phyloP scores from a whole-genome alignment of 2,113 vertebrate species.

The Pongo abelii region DNA sequence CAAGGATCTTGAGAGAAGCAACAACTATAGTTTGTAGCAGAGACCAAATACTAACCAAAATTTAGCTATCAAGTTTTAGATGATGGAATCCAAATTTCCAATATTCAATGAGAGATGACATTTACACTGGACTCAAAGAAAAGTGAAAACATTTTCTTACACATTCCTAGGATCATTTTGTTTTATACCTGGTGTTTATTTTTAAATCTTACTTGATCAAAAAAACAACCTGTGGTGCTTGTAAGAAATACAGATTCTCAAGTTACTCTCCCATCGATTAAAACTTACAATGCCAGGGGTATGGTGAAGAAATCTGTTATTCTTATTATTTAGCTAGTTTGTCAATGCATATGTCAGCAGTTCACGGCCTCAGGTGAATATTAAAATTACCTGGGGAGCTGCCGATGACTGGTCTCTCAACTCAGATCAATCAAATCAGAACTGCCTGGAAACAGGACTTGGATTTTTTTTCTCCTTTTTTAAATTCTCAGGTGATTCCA shows the following conservation, averaged over 20 bases:
- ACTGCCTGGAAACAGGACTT: not conserved
- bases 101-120: not conserved
- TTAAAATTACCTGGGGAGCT: not conserved
- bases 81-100: not conserved
- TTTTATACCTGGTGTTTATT: not conserved
- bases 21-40: not conserved
- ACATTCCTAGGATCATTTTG: not conserved
- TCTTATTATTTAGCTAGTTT: not conserved
- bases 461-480: not conserved
- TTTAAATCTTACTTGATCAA: constrained; percentile 2
- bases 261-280: not conserved
- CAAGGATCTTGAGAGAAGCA: not conserved
- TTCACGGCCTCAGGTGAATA: not conserved
- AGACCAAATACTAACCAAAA: not conserved
- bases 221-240: not conserved
- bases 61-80: not conserved
- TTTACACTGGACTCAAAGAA: not conserved
- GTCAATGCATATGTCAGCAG: not conserved
- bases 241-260: not conserved
- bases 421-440: not conserved
- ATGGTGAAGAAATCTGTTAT: not conserved
- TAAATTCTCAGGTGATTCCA: not conserved
- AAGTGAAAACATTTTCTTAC: not conserved
- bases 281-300: not conserved
- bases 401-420: not conserved